Evolutionary conservation across 1,140 invertebrate genomes (phyloP).

Genomic region (Papilio dardanus): DNA sequence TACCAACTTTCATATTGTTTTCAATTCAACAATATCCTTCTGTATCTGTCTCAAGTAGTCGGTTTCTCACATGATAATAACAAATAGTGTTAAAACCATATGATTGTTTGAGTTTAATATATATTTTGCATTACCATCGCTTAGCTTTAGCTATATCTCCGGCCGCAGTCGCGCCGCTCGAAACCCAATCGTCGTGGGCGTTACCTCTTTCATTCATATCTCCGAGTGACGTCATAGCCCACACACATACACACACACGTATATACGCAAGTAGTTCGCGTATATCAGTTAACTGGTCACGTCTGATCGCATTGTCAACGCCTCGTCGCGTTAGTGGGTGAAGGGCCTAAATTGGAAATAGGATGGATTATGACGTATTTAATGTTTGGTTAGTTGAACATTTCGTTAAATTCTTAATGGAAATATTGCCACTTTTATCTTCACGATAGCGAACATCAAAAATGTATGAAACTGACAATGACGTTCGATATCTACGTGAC

Average conservation of each 20-base stretch:
- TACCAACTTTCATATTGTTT: too few species aligned
- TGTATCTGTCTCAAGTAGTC: too few species aligned
- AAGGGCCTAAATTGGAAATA: slow-evolving; percentile 26
- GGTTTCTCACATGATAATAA: background rate
- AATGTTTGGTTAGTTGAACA: background rate
- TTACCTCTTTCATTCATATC: slow-evolving; percentile 35
- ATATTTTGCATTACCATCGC: background rate
- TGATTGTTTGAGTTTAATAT: background rate
- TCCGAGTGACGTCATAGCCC: slow-evolving; percentile 26
- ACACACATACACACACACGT: background rate
- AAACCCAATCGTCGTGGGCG: slow-evolving; percentile 34
- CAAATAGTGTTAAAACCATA: background rate
- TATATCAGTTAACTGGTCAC: slow-evolving; percentile 31
- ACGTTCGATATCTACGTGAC: too few species aligned
- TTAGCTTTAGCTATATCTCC: background rate
- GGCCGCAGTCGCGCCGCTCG: background rate
- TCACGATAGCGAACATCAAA: too few species aligned
- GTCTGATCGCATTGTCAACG: slow-evolving; percentile 26
- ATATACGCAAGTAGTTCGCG: too few species aligned
- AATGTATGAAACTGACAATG: too few species aligned
- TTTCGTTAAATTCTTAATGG: background rate
- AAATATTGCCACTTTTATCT: too few species aligned
- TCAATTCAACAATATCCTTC: too few species aligned
- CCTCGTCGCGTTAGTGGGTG: slow-evolving; percentile 15
- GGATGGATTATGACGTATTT: background rate